phyloP scores from a whole-genome alignment of 2,797 vertebrate genomes.

The Steatocranus sp. region DNA sequence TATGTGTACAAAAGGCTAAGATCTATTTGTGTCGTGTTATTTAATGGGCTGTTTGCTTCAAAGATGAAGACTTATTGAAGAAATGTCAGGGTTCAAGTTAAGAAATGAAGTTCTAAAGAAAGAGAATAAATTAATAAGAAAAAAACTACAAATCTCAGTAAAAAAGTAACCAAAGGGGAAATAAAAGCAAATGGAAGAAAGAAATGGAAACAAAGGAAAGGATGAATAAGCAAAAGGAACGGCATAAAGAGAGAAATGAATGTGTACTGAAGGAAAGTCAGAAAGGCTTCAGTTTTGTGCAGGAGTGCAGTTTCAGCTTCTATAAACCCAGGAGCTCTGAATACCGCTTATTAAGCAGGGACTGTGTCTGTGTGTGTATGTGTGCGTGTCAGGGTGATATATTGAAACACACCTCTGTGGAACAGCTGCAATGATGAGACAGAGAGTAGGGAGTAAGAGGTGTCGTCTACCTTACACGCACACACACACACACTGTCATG shows the following conservation, averaged over 20 bases:
- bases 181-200: neutral
- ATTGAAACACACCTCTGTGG: constrained; percentile 76
- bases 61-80: neutral
- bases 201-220: constrained; percentile 3
- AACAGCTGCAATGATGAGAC: constrained; percentile 78
- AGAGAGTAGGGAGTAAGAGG: constrained; percentile 71
- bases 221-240: neutral
- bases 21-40: neutral
- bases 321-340: constrained; percentile 73
- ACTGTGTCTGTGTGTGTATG: constrained; percentile 29
- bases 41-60: neutral
- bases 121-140: neutral
- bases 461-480: constrained; percentile 54
- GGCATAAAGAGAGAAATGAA: constrained; percentile 25
- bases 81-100: neutral
- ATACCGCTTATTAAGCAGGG: constrained; percentile 76
- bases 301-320: constrained; percentile 72
- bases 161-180: neutral
- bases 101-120: constrained; percentile 1
- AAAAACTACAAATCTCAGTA: neutral
- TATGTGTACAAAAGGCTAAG: neutral
- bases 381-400: constrained; percentile 70
- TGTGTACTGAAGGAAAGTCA: constrained; percentile 22
- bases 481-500: constrained; percentile 19
- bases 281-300: constrained; percentile 54